These are phyloP conservation scores for Zingel zingel DNA, from an alignment of 2,113 vertebrate genomes.

Conservation along the genomic window DNA sequence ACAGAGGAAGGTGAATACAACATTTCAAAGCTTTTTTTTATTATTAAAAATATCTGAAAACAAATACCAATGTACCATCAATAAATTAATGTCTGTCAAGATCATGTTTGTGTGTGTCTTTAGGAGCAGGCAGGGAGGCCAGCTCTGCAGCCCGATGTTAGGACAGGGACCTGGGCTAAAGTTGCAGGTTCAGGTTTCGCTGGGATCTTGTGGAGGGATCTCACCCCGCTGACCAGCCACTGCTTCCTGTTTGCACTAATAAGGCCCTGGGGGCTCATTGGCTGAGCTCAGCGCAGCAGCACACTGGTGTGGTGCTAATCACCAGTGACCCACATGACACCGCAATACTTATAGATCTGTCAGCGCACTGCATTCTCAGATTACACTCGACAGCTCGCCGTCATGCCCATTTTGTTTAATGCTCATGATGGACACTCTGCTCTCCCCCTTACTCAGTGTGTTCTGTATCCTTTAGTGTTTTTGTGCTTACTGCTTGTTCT, in stretches of 20 bases:
- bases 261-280: conserved; percentile 72
- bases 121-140: neutral
- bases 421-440: neutral
- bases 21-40: neutral
- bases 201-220: conserved; percentile 29
- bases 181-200: conserved; percentile 65
- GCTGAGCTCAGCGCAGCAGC: conserved; percentile 47
- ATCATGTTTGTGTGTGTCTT: neutral
- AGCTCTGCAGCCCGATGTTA: conserved; percentile 11
- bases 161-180: conserved; percentile 11
- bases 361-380: conserved; percentile 35
- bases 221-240: conserved; percentile 37
- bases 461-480: neutral
- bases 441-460: neutral
- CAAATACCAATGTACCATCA: neutral
- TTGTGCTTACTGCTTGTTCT: neutral
- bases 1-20: neutral
- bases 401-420: conserved; percentile 35
- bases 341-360: conserved; percentile 68
- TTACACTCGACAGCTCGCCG: conserved; percentile 39
- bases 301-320: conserved; percentile 61
- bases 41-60: neutral
- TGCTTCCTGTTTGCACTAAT: conserved; percentile 72
- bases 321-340: conserved; percentile 64
- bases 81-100: neutral